These are phyloP conservation scores for Chrysodeixis includens DNA, from an alignment of 2,888 invertebrate genomes.

Conservation along the genomic window DNA sequence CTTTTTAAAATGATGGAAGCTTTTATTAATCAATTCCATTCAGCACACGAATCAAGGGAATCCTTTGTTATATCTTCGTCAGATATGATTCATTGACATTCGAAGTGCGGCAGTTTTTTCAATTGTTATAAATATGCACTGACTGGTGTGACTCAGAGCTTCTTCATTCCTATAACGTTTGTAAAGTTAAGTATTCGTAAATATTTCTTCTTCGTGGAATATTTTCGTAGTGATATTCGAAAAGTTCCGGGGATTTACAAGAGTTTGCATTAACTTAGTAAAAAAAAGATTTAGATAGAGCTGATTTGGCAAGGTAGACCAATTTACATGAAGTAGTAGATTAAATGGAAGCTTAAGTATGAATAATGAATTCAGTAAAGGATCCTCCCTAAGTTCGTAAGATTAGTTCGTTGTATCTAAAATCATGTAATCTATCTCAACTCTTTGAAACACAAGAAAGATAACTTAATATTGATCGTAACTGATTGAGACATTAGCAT, in stretches of 20 bases:
- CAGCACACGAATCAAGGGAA: conserved; percentile 11
- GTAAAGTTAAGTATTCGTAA: neutral
- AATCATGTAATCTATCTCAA: neutral
- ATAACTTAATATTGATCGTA: neutral
- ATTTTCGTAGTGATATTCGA: neutral
- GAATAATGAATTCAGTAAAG: too few relatives aligned
- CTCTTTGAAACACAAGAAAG: neutral
- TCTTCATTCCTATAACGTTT: neutral
- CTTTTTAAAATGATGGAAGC: neutral
- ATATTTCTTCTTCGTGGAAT: neutral
- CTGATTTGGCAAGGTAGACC: too few relatives aligned
- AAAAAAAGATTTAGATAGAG: too few relatives aligned
- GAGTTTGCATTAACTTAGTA: too few relatives aligned
- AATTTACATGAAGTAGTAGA: too few relatives aligned
- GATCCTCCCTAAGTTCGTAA: too few relatives aligned
- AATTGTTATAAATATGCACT: conserved; percentile 5
- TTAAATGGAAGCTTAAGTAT: too few relatives aligned
- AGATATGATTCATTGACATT: conserved; percentile 34
- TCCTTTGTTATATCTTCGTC: conserved; percentile 28
- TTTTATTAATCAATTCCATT: conserved; percentile 12
- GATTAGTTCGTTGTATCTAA: too few relatives aligned
- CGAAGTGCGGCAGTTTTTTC: conserved; percentile 27
- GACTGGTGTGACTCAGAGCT: neutral
- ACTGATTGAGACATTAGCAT: neutral
- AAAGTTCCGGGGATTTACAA: neutral